Evolutionary conservation across 2,113 vertebrate species (phyloP).

Genomic region (Holacanthus passer): DNA sequence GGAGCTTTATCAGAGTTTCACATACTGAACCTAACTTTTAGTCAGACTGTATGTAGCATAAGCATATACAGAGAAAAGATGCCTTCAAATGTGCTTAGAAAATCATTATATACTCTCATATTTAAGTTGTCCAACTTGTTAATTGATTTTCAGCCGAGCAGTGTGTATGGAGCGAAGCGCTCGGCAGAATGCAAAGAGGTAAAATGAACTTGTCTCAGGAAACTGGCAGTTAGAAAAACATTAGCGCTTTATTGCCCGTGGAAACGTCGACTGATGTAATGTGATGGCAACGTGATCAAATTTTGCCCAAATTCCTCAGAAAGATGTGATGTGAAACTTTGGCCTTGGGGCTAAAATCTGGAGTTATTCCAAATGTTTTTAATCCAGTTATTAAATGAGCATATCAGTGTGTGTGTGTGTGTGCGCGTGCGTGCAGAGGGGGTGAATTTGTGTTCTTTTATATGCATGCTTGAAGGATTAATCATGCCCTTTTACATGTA

Average conservation of each 20-base stretch:
- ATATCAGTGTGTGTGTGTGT: not conserved
- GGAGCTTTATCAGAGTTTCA: too few species aligned
- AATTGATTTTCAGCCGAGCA: constrained; percentile 24
- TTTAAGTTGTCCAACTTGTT: not conserved
- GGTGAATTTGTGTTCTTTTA: constrained; percentile 3
- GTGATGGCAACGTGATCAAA: constrained; percentile 25
- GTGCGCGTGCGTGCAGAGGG: not conserved
- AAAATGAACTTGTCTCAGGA: constrained; percentile 29
- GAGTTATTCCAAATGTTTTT: constrained; percentile 32
- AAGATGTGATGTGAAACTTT: constrained; percentile 22
- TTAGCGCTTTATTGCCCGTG: not conserved
- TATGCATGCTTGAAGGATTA: not conserved
- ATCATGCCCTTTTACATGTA: not conserved
- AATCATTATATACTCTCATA: not conserved
- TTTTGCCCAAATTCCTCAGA: constrained; percentile 2
- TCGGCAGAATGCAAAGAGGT: constrained; percentile 3
- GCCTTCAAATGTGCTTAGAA: not conserved
- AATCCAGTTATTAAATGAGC: constrained; percentile 19
- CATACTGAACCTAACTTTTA: not conserved
- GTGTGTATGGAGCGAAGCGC: not conserved
- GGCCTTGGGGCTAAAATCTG: constrained; percentile 28
- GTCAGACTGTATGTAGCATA: not conserved
- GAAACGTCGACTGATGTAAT: constrained; percentile 42
- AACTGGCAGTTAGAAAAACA: constrained; percentile 41
- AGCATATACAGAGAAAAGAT: not conserved